A percentile compares a stretch with the other conserved stretches of the same genome.
Evolutionary conservation across 2,113 vertebrate genomes (phyloP).

Genomic region (Psittacus erithacus): DNA sequence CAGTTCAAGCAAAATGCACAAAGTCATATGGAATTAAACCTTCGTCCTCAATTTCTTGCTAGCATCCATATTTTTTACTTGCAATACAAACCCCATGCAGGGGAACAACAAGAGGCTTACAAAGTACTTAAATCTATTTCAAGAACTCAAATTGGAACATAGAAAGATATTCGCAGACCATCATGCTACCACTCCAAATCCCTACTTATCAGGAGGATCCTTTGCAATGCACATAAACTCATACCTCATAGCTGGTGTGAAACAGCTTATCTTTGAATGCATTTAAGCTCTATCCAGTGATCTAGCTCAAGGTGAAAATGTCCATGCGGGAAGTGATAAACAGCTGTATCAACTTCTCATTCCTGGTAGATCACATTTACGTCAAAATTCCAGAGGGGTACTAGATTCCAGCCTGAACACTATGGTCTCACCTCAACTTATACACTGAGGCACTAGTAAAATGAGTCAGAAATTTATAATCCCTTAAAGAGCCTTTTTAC

Average conservation of each 20-base stretch:
- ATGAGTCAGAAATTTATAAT: background rate
- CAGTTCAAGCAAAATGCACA: background rate
- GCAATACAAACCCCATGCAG: background rate
- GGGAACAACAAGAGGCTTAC: background rate
- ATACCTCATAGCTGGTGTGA: fast-evolving
- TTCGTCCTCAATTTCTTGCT: background rate
- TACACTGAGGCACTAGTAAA: background rate
- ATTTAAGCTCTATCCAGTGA: too few relatives aligned
- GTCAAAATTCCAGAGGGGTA: background rate
- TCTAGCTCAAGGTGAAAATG: background rate
- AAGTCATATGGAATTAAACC: background rate
- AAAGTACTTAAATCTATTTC: background rate
- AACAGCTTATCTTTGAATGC: background rate
- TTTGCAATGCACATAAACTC: fast-evolving
- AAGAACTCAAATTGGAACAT: background rate
- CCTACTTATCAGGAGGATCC: background rate
- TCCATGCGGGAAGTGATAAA: background rate
- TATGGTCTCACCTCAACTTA: background rate
- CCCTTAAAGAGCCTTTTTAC: background rate
- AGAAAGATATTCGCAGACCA: background rate
- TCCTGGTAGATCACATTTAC: background rate
- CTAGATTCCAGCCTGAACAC: background rate
- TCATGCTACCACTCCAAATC: too few relatives aligned
- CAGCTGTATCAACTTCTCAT: background rate
- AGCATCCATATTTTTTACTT: background rate